phyloP scores from a whole-genome alignment of 2,113 vertebrate genomes.

The Elaphurus davidianus region DNA sequence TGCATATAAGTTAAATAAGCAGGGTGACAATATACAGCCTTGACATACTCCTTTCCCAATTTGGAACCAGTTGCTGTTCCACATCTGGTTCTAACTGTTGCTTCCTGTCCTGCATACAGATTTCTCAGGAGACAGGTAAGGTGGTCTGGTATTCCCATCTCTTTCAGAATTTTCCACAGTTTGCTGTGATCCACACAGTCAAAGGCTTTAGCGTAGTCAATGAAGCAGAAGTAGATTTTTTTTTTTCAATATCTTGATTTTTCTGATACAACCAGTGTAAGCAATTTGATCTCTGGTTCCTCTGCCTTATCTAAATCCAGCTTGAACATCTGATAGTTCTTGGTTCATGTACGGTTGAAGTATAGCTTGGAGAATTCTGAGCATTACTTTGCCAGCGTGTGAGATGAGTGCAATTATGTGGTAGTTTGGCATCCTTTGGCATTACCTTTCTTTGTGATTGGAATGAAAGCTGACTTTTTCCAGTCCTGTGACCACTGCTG shows the following conservation, averaged over 20 bases:
- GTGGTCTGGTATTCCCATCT: neutral
- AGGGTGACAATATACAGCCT: neutral
- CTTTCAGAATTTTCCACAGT: neutral
- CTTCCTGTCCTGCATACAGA: neutral
- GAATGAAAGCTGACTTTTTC: neutral
- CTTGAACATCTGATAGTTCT: neutral
- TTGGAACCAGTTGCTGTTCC: neutral
- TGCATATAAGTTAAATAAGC: neutral
- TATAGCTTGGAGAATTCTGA: neutral
- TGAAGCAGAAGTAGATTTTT: neutral
- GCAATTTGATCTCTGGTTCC: neutral
- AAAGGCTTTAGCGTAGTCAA: neutral
- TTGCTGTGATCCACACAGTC: neutral
- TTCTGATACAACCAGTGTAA: neutral
- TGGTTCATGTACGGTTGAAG: neutral
- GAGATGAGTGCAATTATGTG: neutral
- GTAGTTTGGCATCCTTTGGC: neutral
- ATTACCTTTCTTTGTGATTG: neutral
- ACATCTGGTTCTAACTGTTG: neutral
- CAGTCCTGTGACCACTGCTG: neutral
- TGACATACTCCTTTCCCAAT: neutral
- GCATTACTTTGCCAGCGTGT: neutral
- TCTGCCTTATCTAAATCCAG: neutral
- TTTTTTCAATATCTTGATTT: neutral
- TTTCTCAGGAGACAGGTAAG: neutral